phyloP scores from a whole-genome alignment of 1,140 invertebrate species.

The Cydia fagiglandana region DNA sequence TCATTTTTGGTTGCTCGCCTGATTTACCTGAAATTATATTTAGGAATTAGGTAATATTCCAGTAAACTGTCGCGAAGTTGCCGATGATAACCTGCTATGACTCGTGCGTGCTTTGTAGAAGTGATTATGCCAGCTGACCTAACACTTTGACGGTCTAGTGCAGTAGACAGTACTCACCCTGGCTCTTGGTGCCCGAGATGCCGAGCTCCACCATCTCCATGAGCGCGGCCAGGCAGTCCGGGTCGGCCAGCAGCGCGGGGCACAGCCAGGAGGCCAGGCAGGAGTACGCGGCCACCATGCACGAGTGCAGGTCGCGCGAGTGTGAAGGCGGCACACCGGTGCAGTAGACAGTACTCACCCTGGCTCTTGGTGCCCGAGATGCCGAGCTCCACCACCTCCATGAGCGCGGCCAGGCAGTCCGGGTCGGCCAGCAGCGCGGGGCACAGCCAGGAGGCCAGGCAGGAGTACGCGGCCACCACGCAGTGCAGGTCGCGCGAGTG shows the following conservation, averaged over 20 bases:
- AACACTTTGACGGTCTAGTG: no score
- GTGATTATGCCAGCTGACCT: no score
- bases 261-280: conserved; percentile 95
- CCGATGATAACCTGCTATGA: no score
- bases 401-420: conserved; percentile 93
- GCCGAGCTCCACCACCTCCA: conserved; percentile 98
- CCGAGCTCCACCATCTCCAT: conserved; percentile 98
- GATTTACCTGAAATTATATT: conserved; percentile 81
- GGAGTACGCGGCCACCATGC: conserved; percentile 96
- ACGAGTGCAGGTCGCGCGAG: conserved; percentile 70
- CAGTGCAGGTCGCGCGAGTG: conserved; percentile 71
- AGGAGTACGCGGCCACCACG: conserved; percentile 72
- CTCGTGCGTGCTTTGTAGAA: no score
- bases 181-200: conserved; percentile 95
- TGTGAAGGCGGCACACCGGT: no score
- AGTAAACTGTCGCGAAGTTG: no score
- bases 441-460: conserved; percentile 86
- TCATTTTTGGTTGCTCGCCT: conserved; percentile 93
- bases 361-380: conserved; percentile 96
- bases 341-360: conserved; percentile 61
- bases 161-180: conserved; percentile 70
- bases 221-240: conserved; percentile 94
- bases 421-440: conserved; percentile 89
- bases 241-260: conserved; percentile 88
- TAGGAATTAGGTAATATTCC: no score